Percentiles rank a stretch among this genome's conserved stretches.
Evolutionary conservation across 2,888 invertebrate genomes (phyloP).

Genomic region (Plebejus anna): DNA sequence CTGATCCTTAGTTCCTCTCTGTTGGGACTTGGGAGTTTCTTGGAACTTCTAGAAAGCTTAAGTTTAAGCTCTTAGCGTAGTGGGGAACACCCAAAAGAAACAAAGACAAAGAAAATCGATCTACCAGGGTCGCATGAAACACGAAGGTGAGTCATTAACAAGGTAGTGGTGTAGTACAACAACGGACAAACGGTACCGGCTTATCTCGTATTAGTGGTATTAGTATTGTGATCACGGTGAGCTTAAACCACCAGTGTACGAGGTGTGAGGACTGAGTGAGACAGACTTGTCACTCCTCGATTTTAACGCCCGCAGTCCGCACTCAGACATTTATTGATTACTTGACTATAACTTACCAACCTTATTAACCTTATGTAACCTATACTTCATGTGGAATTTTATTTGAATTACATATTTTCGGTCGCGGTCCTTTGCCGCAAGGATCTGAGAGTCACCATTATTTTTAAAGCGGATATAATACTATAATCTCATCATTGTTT

Average conservation of each 20-base stretch:
- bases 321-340: too few relatives aligned
- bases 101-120: neutral
- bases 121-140: neutral
- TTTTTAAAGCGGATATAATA: too few relatives aligned
- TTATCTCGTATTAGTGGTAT: constrained; percentile 1
- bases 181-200: neutral
- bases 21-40: neutral
- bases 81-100: neutral
- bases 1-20: too few relatives aligned
- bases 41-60: neutral
- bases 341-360: too few relatives aligned
- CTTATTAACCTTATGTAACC: too few relatives aligned
- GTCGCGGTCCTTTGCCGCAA: too few relatives aligned
- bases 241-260: neutral
- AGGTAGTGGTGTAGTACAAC: neutral
- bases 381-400: too few relatives aligned
- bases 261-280: neutral
- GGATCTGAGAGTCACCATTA: too few relatives aligned
- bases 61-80: neutral
- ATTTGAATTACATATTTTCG: too few relatives aligned
- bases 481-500: too few relatives aligned
- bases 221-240: constrained; percentile 1
- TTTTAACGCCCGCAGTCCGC: too few relatives aligned
- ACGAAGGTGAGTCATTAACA: neutral
- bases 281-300: too few relatives aligned